Evolutionary conservation across 2,888 invertebrate species (phyloP).

Genomic region (Machimus atricapillus): DNA sequence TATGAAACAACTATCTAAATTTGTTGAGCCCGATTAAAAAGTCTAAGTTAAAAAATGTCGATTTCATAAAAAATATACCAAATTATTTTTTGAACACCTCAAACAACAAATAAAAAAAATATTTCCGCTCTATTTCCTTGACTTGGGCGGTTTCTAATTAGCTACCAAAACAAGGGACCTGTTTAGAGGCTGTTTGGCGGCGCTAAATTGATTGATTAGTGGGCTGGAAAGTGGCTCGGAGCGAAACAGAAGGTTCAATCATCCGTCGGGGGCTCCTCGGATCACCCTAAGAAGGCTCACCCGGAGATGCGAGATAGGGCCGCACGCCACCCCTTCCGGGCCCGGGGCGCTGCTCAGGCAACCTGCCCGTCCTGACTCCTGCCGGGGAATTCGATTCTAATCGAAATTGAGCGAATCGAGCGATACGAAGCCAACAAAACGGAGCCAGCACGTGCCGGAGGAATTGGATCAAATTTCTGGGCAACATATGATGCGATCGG

Average conservation of each 20-base stretch:
- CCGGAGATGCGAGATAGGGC: slow-evolving; percentile 8
- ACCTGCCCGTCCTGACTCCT: slow-evolving; percentile 22
- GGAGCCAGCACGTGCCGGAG: slow-evolving; percentile 5
- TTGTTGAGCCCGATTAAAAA: no score
- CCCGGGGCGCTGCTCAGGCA: background rate
- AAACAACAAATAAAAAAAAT: background rate
- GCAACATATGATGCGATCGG: slow-evolving; percentile 26
- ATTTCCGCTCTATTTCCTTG: background rate
- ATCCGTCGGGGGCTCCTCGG: background rate
- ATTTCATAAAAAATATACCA: no score
- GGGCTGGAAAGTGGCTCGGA: background rate
- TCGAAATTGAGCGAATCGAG: slow-evolving; percentile 18
- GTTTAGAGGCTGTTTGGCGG: slow-evolving; percentile 15
- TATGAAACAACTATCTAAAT: no score
- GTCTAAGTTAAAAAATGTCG: no score
- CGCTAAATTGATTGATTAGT: slow-evolving; percentile 36
- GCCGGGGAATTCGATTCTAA: slow-evolving; percentile 28
- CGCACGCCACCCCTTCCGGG: slow-evolving; percentile 28
- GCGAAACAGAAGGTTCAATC: slow-evolving; percentile 13
- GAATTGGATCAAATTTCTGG: slow-evolving; percentile 34
- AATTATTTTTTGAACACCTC: background rate
- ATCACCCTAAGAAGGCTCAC: background rate
- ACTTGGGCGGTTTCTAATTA: background rate
- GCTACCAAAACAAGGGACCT: background rate
- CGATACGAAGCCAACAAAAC: slow-evolving; percentile 11